Percentiles rank a stretch among this genome's conserved stretches.
These are phyloP conservation scores for Archivesica marissinica DNA, from an alignment of 1,140 invertebrate species.

Conservation along the genomic window DNA sequence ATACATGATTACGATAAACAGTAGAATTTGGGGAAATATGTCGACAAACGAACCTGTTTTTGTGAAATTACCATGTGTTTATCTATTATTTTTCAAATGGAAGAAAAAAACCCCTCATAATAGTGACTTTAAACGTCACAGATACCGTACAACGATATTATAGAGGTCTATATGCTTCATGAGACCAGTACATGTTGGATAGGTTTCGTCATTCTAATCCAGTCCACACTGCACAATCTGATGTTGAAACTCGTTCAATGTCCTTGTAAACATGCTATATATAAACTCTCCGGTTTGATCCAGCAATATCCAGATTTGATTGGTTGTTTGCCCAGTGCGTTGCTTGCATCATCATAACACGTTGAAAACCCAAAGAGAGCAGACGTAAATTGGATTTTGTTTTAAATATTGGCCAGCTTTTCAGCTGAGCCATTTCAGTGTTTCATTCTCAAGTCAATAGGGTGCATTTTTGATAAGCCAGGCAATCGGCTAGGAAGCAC, in stretches of 20 bases:
- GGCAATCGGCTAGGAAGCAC: constrained; percentile 27
- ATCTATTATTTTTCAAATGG: no score
- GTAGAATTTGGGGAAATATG: no score
- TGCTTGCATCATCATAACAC: neutral
- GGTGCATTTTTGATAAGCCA: neutral
- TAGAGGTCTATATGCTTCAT: no score
- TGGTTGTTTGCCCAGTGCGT: neutral
- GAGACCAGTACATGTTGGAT: no score
- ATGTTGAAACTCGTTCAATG: neutral
- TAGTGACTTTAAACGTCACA: no score
- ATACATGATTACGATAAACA: no score
- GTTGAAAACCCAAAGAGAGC: neutral
- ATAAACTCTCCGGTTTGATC: constrained; percentile 19
- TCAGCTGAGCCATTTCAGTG: neutral
- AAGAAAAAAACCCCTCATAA: no score
- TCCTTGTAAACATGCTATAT: constrained; percentile 25
- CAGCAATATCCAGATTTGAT: constrained; percentile 4
- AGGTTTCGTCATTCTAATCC: no score
- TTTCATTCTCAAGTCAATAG: neutral
- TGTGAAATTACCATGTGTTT: no score
- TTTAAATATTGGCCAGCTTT: constrained; percentile 10
- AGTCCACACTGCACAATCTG: constrained; percentile 1
- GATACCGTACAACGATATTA: no score
- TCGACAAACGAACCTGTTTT: no score
- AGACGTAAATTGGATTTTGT: neutral